phyloP scores from a whole-genome alignment of 1,140 invertebrate genomes.

The Drosophila kikkawai region DNA sequence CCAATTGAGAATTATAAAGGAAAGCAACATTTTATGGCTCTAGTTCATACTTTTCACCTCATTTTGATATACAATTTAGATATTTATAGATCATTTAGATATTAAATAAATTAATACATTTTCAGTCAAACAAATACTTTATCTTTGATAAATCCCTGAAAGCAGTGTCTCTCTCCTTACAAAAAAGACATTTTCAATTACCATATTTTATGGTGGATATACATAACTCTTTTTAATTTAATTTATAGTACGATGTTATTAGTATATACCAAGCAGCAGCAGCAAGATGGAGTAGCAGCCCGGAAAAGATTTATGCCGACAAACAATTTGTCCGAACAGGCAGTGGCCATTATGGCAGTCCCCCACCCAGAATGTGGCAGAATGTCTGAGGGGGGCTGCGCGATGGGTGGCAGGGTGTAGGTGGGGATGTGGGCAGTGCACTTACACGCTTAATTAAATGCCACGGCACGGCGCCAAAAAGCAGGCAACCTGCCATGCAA shows the following conservation, averaged over 20 bases:
- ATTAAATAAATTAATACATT: too few relatives aligned
- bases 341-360: constrained; percentile 22
- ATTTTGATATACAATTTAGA: too few relatives aligned
- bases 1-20: too few relatives aligned
- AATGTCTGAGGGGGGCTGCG: neutral
- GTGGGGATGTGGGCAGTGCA: constrained; percentile 45
- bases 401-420: neutral
- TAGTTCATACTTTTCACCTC: too few relatives aligned
- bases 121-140: too few relatives aligned
- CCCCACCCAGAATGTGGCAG: neutral
- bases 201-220: constrained; percentile 9
- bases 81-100: too few relatives aligned
- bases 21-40: too few relatives aligned
- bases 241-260: constrained; percentile 28
- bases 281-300: constrained; percentile 14
- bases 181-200: constrained; percentile 17
- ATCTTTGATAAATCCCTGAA: neutral
- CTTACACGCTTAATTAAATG: constrained; percentile 83
- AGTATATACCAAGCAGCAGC: neutral
- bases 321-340: constrained; percentile 45
- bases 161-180: too few relatives aligned
- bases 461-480: constrained; percentile 57
- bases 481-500: constrained; percentile 70
- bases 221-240: neutral
- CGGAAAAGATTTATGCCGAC: constrained; percentile 40